Conservation (phyloP, 2,888 invertebrate species). For the Polydesmus complanatus region DNA sequence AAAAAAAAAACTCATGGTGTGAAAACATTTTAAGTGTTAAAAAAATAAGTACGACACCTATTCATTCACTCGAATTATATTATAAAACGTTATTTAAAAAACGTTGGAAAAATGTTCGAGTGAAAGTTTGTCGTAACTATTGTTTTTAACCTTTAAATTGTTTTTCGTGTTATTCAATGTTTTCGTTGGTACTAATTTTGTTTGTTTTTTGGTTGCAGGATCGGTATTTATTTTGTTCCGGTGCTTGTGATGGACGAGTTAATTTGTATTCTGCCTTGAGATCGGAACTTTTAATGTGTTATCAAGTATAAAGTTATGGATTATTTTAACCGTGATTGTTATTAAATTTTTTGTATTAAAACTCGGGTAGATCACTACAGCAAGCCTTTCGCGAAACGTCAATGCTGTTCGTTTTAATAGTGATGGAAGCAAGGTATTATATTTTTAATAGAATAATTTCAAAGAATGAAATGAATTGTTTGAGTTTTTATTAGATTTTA, state of each 20-base stretch:
- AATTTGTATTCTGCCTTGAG: conserved; percentile 36
- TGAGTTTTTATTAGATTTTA: conserved; percentile 28
- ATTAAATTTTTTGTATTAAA: too few species aligned
- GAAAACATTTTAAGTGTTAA: neutral
- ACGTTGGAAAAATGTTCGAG: neutral
- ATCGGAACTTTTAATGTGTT: conserved; percentile 35
- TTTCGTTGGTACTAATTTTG: too few species aligned
- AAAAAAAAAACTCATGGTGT: neutral
- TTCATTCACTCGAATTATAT: too few species aligned
- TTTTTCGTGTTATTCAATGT: too few species aligned
- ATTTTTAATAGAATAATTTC: neutral
- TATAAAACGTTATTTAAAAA: neutral
- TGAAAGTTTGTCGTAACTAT: neutral
- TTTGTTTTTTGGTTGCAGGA: conserved; percentile 27
- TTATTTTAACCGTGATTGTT: too few species aligned
- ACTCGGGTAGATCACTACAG: conserved; percentile 34
- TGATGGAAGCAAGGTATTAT: conserved; percentile 33
- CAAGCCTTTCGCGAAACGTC: conserved; percentile 34
- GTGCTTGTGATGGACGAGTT: conserved; percentile 38
- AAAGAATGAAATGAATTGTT: neutral
- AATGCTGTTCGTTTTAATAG: conserved; percentile 37
- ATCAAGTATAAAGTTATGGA: conserved; percentile 23
- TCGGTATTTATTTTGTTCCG: conserved; percentile 37
- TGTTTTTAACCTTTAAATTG: too few species aligned
- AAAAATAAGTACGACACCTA: too few species aligned